A percentile compares a stretch with the other conserved stretches of the same genome.
phyloP scores from a whole-genome alignment of 1,140 invertebrate genomes.

The Catajapyx aquilonaris region DNA sequence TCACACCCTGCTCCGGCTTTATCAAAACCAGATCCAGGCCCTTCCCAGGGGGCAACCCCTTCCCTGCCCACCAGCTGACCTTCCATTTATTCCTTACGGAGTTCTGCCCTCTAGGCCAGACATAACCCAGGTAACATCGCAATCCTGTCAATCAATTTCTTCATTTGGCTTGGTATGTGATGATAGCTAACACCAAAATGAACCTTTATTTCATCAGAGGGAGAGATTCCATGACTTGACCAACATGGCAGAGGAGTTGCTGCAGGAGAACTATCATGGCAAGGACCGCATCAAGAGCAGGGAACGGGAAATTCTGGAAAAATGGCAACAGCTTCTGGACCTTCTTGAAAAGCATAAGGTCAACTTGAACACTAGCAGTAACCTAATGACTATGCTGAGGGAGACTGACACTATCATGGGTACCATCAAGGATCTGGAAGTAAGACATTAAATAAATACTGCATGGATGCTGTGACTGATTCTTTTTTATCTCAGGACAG shows the following conservation, averaged over 20 bases:
- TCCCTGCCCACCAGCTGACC: too few species aligned
- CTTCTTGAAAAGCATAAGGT: conserved; percentile 67
- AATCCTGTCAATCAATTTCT: too few species aligned
- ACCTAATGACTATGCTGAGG: conserved; percentile 61
- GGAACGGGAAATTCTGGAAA: conserved; percentile 65
- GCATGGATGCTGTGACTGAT: conserved; percentile 2
- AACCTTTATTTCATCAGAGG: conserved; percentile 31
- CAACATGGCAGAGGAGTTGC: conserved; percentile 74
- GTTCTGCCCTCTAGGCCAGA: too few species aligned
- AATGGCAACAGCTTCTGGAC: conserved; percentile 68
- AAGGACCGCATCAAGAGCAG: conserved; percentile 58
- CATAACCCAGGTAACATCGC: too few species aligned
- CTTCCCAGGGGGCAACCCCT: too few species aligned
- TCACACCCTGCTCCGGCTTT: too few species aligned
- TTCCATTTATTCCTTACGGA: too few species aligned
- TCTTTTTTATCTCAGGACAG: conserved; percentile 29
- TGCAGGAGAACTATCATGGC: conserved; percentile 78
- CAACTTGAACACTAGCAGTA: conserved; percentile 51
- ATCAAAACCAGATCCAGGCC: too few species aligned
- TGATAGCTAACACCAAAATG: conserved; percentile 3
- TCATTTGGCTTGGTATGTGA: too few species aligned
- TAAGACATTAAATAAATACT: conserved; percentile 14
- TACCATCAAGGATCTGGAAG: conserved; percentile 60
- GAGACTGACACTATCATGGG: conserved; percentile 78
- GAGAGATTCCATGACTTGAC: conserved; percentile 85